phyloP scores from a whole-genome alignment of 1,140 invertebrate species.

The Habropoda laboriosa region DNA sequence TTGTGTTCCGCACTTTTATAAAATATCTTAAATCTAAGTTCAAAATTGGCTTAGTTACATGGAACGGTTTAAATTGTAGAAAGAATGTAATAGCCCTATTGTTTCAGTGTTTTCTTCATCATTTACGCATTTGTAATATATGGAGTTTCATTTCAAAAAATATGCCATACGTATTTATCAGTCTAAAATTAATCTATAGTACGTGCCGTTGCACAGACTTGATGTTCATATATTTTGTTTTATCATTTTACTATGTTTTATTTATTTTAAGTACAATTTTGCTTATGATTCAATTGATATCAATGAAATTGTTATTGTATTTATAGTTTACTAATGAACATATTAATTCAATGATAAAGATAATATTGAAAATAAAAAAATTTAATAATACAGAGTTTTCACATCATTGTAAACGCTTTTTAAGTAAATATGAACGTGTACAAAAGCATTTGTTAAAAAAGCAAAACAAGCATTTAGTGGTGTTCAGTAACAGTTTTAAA shows the following conservation, averaged over 20 bases:
- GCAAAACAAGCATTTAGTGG: not conserved
- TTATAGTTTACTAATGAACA: conserved; percentile 1
- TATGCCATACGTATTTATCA: conserved; percentile 50
- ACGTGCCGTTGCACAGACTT: conserved; percentile 29
- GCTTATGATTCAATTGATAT: not conserved
- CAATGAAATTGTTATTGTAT: conserved; percentile 23
- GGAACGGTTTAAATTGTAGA: conserved; percentile 51
- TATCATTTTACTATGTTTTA: conserved; percentile 14
- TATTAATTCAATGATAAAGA: not conserved
- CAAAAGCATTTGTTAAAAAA: conserved; percentile 18
- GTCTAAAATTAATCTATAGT: conserved; percentile 55
- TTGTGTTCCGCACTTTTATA: conserved; percentile 52
- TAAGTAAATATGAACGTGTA: conserved; percentile 35
- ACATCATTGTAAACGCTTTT: not conserved
- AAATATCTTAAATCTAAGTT: conserved; percentile 55
- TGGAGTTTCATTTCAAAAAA: conserved; percentile 47
- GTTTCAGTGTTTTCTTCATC: not conserved
- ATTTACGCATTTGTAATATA: conserved; percentile 27
- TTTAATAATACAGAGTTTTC: conserved; percentile 21
- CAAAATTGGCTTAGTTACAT: conserved; percentile 48
- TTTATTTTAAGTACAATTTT: conserved; percentile 57
- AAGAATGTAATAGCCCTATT: conserved; percentile 41
- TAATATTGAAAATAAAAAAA: conserved; percentile 20
- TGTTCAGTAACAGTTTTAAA: conserved; percentile 15
- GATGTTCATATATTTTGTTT: conserved; percentile 17